Percentiles rank a stretch among this genome's conserved stretches.
phyloP scores from a whole-genome alignment of 2,888 invertebrate genomes.

The Watsonalla binaria region DNA sequence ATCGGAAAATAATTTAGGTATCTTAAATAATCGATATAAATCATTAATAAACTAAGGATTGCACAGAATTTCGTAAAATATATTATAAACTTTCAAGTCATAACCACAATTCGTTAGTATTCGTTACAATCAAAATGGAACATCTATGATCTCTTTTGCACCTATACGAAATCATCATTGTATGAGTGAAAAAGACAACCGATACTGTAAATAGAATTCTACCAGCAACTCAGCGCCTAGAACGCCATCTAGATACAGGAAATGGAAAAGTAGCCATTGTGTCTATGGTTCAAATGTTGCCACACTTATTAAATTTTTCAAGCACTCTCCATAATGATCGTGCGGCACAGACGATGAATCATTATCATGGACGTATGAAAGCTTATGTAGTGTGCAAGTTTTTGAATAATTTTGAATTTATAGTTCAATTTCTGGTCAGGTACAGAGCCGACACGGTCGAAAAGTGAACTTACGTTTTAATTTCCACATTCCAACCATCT shows the following conservation, averaged over 20 bases:
- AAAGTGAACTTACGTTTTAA: no score
- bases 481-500: no score
- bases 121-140: constrained; percentile 71
- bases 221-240: constrained; percentile 33
- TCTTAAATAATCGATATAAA: constrained; percentile 27
- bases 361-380: no score
- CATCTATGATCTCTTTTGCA: constrained; percentile 34
- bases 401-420: no score
- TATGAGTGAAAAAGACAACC: constrained; percentile 42
- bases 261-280: constrained; percentile 23
- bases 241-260: constrained; percentile 53
- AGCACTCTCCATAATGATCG: no score
- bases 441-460: no score
- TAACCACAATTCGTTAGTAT: constrained; percentile 73
- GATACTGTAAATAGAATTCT: constrained; percentile 50
- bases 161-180: constrained; percentile 6
- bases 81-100: constrained; percentile 54
- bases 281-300: constrained; percentile 42
- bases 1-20: constrained; percentile 26
- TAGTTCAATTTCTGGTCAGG: no score
- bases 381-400: no score
- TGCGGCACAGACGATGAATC: no score
- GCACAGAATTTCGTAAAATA: constrained; percentile 52
- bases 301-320: constrained; percentile 7
- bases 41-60: constrained; percentile 39